Evolutionary conservation across 1,140 invertebrate species (phyloP).

Genomic region (Asbolus verrucosus): DNA sequence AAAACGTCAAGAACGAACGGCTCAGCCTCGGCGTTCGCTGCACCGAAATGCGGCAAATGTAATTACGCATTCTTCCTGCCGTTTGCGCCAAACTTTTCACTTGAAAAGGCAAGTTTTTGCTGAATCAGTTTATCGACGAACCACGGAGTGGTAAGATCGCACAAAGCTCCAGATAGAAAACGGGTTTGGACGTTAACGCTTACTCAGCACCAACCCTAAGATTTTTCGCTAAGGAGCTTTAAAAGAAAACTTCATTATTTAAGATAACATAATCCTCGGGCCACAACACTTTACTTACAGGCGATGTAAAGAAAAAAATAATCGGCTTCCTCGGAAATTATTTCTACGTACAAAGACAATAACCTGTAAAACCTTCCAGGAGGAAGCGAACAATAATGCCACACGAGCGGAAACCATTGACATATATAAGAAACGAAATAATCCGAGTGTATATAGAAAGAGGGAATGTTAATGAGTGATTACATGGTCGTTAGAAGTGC

Average conservation of each 20-base stretch:
- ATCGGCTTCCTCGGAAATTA: too few relatives aligned
- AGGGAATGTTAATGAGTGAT: conserved; percentile 48
- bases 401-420: too few relatives aligned
- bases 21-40: too few relatives aligned
- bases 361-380: too few relatives aligned
- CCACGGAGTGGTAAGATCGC: conserved; percentile 16
- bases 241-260: conserved; percentile 42
- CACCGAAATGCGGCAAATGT: too few relatives aligned
- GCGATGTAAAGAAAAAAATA: too few relatives aligned
- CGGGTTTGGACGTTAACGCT: conserved; percentile 9
- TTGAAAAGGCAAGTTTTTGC: conserved; percentile 26
- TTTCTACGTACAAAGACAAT: too few relatives aligned
- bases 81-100: conserved; percentile 26
- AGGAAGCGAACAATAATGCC: too few relatives aligned
- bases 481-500: conserved; percentile 48
- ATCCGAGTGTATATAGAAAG: conserved; percentile 2
- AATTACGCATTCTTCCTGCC: conserved; percentile 28
- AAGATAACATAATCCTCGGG: conserved; percentile 6
- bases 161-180: conserved; percentile 20
- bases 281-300: not conserved
- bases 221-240: conserved; percentile 36
- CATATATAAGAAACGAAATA: not conserved
- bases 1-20: conserved; percentile 21
- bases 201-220: conserved; percentile 36
- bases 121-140: conserved; percentile 32